Conservation (phyloP, 2,113 vertebrate genomes). For the Hipposideros armiger region DNA sequence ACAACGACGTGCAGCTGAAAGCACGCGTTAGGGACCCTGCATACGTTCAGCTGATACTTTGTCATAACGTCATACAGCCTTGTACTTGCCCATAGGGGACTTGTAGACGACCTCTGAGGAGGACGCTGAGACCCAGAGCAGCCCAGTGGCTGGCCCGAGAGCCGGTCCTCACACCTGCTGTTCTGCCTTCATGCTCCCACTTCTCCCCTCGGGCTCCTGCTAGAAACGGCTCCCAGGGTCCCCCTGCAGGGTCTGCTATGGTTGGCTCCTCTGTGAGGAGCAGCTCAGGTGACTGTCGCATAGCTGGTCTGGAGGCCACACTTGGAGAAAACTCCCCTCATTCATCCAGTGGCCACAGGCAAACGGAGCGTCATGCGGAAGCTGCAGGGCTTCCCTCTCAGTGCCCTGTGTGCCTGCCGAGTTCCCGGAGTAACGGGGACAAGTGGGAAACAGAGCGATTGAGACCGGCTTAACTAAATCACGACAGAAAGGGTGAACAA, state of each 20-base stretch:
- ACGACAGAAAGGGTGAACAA: too few relatives aligned
- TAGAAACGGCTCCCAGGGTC: not conserved
- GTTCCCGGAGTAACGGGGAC: rapidly evolving
- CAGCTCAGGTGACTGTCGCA: rapidly evolving
- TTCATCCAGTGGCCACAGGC: rapidly evolving
- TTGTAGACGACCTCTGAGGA: not conserved
- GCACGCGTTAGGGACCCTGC: too few relatives aligned
- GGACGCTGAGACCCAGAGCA: not conserved
- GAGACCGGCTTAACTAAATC: too few relatives aligned
- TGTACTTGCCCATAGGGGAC: not conserved
- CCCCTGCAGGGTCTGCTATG: rapidly evolving
- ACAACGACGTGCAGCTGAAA: not conserved
- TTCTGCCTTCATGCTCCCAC: too few relatives aligned
- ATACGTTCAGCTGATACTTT: not conserved
- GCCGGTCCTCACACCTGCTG: not conserved
- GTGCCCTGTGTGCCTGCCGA: too few relatives aligned
- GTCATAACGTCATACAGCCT: not conserved
- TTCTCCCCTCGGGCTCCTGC: rapidly evolving
- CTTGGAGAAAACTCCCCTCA: not conserved
- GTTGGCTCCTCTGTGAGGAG: rapidly evolving
- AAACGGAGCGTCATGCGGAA: too few relatives aligned
- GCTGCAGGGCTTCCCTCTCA: too few relatives aligned
- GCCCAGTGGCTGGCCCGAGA: not conserved
- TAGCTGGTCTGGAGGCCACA: not conserved
- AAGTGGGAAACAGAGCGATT: too few relatives aligned